Evolutionary conservation across 2,113 vertebrate species (phyloP).

Genomic region (Struthio camelus): DNA sequence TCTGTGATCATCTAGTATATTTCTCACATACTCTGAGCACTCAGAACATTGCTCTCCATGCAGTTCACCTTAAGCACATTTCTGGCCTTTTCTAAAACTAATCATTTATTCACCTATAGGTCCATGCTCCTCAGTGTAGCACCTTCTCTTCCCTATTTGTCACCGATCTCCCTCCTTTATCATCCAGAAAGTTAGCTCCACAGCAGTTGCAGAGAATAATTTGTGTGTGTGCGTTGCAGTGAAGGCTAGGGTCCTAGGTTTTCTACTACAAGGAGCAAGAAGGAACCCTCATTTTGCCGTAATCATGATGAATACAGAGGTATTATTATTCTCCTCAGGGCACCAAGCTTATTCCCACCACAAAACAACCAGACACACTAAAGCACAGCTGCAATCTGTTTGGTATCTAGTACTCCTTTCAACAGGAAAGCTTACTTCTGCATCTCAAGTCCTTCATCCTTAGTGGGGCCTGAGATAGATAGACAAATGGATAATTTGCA

Average conservation of each 20-base stretch:
- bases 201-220: not conserved
- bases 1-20: not conserved
- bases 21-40: not conserved
- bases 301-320: not conserved
- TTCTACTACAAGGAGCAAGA: not conserved
- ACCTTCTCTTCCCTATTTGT: not conserved
- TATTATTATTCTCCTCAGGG: not conserved
- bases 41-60: not conserved
- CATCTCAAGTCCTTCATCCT: not conserved
- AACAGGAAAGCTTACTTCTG: not conserved
- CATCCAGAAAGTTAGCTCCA: not conserved
- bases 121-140: not conserved
- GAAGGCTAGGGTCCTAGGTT: not conserved
- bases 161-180: not conserved
- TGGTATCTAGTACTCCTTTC: not conserved
- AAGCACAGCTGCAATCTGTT: not conserved
- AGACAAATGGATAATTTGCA: not conserved
- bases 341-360: not conserved
- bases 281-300: not conserved
- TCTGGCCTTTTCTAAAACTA: not conserved
- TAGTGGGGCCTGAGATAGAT: not conserved
- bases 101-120: not conserved
- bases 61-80: not conserved
- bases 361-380: not conserved
- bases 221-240: not conserved